These are phyloP conservation scores for Endotricha flammealis DNA, from an alignment of 2,888 invertebrate species.

Conservation along the genomic window DNA sequence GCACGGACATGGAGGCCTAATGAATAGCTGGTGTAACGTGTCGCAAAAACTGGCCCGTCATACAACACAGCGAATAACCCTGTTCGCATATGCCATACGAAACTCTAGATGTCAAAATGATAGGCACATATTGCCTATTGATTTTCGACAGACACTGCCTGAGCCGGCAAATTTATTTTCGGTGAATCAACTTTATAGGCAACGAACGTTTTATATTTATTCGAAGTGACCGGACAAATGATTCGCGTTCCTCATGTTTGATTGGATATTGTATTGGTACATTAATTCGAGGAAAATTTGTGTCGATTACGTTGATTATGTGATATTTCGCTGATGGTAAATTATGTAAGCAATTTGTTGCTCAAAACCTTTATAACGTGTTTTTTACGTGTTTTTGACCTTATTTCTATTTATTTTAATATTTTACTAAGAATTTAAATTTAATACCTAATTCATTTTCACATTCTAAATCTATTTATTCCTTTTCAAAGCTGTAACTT, in stretches of 20 bases:
- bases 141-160: conserved; percentile 53
- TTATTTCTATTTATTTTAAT: no score
- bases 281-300: no score
- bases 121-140: conserved; percentile 67
- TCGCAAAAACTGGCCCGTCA: conserved; percentile 66
- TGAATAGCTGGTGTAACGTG: conserved; percentile 65
- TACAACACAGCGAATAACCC: conserved; percentile 39
- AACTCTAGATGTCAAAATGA: conserved; percentile 70
- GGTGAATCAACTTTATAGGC: conserved; percentile 23
- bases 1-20: conserved; percentile 59
- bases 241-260: conserved; percentile 5
- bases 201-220: conserved; percentile 23
- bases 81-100: conserved; percentile 34
- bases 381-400: no score
- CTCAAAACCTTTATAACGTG: no score
- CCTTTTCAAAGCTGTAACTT: no score
- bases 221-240: conserved; percentile 13
- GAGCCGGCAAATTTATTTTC: conserved; percentile 40
- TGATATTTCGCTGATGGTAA: no score
- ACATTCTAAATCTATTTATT: no score
- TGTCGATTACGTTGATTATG: no score
- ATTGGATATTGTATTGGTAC: background rate
- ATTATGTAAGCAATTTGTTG: no score
- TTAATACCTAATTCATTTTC: no score
- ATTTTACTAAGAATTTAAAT: no score